Evolutionary conservation across 2,797 vertebrate species (phyloP).

Genomic region (Eulemur albifrons): DNA sequence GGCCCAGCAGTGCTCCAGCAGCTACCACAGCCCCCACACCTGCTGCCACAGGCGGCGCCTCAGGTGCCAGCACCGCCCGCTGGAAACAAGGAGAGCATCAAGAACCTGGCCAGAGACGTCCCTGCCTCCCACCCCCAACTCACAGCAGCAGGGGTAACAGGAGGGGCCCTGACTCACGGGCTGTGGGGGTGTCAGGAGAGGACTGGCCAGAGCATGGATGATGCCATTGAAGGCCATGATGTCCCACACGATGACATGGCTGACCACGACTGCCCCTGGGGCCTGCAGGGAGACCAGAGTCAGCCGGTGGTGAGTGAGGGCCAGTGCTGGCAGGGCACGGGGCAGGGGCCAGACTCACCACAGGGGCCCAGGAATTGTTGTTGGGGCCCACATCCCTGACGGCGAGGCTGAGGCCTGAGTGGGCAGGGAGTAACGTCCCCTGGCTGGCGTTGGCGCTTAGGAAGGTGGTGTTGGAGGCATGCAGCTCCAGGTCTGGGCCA

Average conservation of each 20-base stretch:
- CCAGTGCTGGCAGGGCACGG: neutral
- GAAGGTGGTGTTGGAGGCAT: conserved; percentile 87
- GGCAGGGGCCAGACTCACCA: neutral
- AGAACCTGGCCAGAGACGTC: neutral
- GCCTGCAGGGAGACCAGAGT: conserved; percentile 26
- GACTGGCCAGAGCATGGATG: conserved; percentile 92
- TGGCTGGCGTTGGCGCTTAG: conserved; percentile 87
- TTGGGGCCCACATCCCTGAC: conserved; percentile 78
- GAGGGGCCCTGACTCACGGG: conserved; percentile 75
- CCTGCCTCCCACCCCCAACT: conserved; percentile 47
- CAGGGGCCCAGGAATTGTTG: conserved; percentile 74
- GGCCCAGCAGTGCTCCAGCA: conserved; percentile 75
- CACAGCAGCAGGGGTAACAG: conserved; percentile 82
- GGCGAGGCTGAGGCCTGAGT: conserved; percentile 88
- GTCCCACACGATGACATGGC: conserved; percentile 90
- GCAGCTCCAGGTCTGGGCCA: conserved; percentile 92
- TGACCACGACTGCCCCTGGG: conserved; percentile 69
- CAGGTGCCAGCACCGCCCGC: conserved; percentile 42
- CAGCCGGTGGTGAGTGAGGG: neutral
- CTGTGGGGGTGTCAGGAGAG: conserved; percentile 86
- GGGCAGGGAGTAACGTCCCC: conserved; percentile 85
- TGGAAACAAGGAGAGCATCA: neutral
- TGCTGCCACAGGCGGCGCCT: neutral
- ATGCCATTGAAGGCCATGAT: conserved; percentile 93
- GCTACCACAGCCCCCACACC: conserved; percentile 81